Base-by-base conservation (phyloP, 2,113 vertebrate species). In the Trachemys scripta region DNA sequence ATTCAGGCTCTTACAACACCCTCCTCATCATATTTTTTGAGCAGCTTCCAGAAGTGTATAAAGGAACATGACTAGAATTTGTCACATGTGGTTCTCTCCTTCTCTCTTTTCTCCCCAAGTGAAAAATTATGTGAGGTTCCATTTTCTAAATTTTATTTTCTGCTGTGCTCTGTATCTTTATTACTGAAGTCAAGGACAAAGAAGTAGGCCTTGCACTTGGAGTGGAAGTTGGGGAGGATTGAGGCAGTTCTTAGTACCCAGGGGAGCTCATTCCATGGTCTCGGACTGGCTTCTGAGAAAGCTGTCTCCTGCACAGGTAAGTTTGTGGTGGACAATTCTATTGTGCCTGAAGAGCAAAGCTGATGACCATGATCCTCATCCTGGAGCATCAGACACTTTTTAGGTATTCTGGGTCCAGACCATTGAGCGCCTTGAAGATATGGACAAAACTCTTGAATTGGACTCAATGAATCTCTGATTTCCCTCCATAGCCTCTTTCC, bases 281-380 rank as follows among this genome's bases (percentile, higher is more conserved):
- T 29, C 78, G 57, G 1, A 9, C 11, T 80, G 83, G 59, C 57
- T 84, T 59, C 31, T 20, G 9, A 53, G 83, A 90, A 78, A 5
- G 38, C 10, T 49, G 22, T 42, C 25, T 57, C 54, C 72, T 53
- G 10, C 20, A 6, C 0, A 45, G 31, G 2, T 38, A 27, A 1
- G 82, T 45, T 69, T 6, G 3, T 1, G 31, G 20, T 14, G 50
- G 72, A 59, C 16, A 72, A 29, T 79, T 79, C 78, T 10, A 1
- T 0, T 29, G 31, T 0, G 0, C 24, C 78, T 50, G 56, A 7
- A 35, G 35, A 76, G 65, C 5, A 22, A 29, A 81, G 12, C 47
- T 5, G 54, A 11, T 49, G 7, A 84, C 65, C 8, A 4, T 6
- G 50, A 29, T 81, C 27, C 78, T 72, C 69, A 20, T 72, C 69